A percentile compares a stretch with the other conserved stretches of the same genome.
Evolutionary conservation across 2,888 invertebrate genomes (phyloP).

Genomic region (Ommatoiulus sabulosus): DNA sequence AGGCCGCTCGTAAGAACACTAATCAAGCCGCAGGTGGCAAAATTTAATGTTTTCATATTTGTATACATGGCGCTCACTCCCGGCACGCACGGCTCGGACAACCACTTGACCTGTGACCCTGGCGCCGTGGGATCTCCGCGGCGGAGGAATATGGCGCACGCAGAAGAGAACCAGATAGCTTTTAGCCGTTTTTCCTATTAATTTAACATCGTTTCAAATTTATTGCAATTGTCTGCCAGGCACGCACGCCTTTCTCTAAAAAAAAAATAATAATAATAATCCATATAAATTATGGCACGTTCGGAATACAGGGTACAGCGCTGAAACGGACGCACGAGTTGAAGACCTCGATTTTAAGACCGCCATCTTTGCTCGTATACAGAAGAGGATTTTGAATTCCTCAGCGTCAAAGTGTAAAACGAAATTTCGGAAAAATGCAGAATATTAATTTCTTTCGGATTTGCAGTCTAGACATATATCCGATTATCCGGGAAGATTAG

Average conservation of each 20-base stretch:
- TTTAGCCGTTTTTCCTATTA: neutral
- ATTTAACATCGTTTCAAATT: conserved; percentile 24
- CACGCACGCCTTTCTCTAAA: neutral
- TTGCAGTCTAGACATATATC: too few species aligned
- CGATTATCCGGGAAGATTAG: too few species aligned
- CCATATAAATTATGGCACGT: too few species aligned
- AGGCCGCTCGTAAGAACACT: neutral
- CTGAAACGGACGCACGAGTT: too few species aligned
- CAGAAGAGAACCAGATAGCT: neutral
- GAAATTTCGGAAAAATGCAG: too few species aligned
- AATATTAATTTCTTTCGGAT: too few species aligned
- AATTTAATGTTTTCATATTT: conserved; percentile 31
- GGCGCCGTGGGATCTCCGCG: neutral
- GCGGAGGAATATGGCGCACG: neutral
- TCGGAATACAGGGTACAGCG: too few species aligned
- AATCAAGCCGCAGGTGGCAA: conserved; percentile 40
- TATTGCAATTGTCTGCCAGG: neutral
- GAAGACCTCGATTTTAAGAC: too few species aligned
- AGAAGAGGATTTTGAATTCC: too few species aligned
- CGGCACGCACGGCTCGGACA: neutral
- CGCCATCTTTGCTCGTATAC: too few species aligned
- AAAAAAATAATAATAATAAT: too few species aligned
- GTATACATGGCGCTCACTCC: neutral
- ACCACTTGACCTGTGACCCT: neutral
- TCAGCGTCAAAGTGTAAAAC: too few species aligned